Base-by-base conservation (phyloP, 2,888 invertebrate species). In the Isotomurus palustris region DNA sequence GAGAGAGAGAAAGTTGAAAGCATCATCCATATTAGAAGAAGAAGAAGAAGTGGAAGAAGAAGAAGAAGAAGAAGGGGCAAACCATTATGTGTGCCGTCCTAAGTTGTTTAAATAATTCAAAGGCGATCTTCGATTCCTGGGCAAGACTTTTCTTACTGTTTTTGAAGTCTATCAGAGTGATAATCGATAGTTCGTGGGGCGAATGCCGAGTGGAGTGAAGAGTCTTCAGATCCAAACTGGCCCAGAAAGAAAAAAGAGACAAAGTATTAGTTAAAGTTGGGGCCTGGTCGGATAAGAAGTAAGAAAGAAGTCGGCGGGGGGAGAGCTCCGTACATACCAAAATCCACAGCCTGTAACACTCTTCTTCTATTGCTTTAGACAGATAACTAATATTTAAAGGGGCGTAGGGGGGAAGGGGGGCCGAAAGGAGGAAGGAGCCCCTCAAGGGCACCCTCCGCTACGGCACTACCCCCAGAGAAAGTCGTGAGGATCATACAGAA, bases 151-250 rank as follows among this genome's bases (percentile, higher is more conserved):
- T 66, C 57, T 56, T 62, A 56, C 68, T 61, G 64, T 70, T 67
- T 67, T 66, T 68, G 66, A 66, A 70, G 67, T 70, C 68, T 67
- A 70, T 67, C 66, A 68, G 64, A 65, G 70, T 66, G 67, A 70
- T 70, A 68, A 70, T 68, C 68, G 70, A 70, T 68, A 70, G 68
- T 65, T 67, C 68, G 62, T 68, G 66, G 53, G 60, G 56, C 47
- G 67, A 67, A 67, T 70, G 66, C 54, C 60, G 67, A 67, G 66
- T 67, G 53, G 68, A 62, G 52, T 56, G 58, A 54, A 62, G 60
- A 53, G 64, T 63, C 64, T 53, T 62, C 32, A 70, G 57, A 65
- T 70, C 68, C 64, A 70, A 64, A 60, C 70, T 70, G 36, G 36
- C 24, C 36, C 49, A 36, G 35, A 40, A 24, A 44, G 32, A 45